Base-by-base conservation (phyloP, 2,888 invertebrate genomes). In the Drosophila recens region DNA sequence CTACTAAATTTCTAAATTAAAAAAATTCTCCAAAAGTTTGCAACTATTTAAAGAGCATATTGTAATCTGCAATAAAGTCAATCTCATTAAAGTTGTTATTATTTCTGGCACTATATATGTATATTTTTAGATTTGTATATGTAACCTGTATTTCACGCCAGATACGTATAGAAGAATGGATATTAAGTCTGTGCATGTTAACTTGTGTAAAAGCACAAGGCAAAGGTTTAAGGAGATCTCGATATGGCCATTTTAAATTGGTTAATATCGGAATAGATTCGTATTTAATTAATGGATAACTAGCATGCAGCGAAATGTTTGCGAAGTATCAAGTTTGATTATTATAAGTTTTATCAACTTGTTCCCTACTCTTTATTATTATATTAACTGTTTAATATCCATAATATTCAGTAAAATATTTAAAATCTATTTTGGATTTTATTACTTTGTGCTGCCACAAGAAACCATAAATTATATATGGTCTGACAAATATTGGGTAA, bases 31-130 rank as follows among this genome's bases (percentile, higher is more conserved):
- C 17, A 27, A 46, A 36, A 53, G 6, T 49, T 57, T 45, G 52
- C 72, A 63, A 45, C 42, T 48, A 10, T 23, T 11, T 8, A 34
- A 53, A 52, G 40, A 72, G 43, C 33, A 57, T 27, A 34, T 57
- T 34, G 20, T 57, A 63, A 46, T 54, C 13, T 20, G 17, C 13
- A n/a, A 30, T 51, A 40, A 52, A 61, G 42, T 72, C 59, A 66
- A 72, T 66, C 56, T 67, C 34, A 59, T 45, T 3, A 30, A 27
- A 15, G 3, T 51, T 64, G 34, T 51, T 38, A 40, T 59, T 13
- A 63, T 61, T 59, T 66, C 80, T 81, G 87, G 80, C 87, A 86
- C 87, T 80, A 67, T 45, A 43, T 38, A n/a, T n/a, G n/a, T n/a
- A 67, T 45, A 45, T 38, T 57, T 61, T 27, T 23, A 23, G 23